Evolutionary conservation across 2,888 invertebrate genomes (phyloP).

Genomic region (Nomada hirtipes): DNA sequence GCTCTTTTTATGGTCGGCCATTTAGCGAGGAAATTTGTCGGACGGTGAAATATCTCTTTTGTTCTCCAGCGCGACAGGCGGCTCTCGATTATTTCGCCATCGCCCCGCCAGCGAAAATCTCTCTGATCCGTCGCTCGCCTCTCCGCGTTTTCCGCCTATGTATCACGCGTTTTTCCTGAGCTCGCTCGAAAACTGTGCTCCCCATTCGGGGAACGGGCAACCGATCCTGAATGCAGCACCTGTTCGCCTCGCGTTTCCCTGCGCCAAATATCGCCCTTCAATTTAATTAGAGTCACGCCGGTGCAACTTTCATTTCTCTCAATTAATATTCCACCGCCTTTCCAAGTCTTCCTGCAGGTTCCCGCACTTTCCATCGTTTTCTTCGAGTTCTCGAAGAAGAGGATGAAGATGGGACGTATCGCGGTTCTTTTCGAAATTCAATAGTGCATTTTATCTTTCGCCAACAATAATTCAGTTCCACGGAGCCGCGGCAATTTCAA

Average conservation of each 20-base stretch:
- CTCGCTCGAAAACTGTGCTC: not conserved
- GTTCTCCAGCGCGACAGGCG: slow-evolving; percentile 66
- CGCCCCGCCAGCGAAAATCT: slow-evolving; percentile 54
- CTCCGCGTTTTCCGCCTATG: not conserved
- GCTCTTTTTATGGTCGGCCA: slow-evolving; percentile 54
- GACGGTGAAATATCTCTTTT: slow-evolving; percentile 73
- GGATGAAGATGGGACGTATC: no score
- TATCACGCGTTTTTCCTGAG: not conserved
- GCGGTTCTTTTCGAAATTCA: no score
- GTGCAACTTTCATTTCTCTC: slow-evolving; percentile 11
- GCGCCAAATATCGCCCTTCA: slow-evolving; percentile 7
- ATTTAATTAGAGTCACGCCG: slow-evolving; percentile 11
- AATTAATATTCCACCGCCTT: not conserved
- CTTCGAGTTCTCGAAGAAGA: no score
- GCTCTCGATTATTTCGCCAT: slow-evolving; percentile 71
- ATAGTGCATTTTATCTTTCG: no score
- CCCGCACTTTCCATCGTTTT: no score
- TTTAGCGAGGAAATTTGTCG: slow-evolving; percentile 73
- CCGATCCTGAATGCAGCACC: not conserved
- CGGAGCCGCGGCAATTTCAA: not conserved
- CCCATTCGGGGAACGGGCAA: not conserved
- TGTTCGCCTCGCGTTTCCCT: slow-evolving; percentile 7
- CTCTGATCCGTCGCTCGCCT: slow-evolving; percentile 41
- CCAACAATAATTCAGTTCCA: no score
- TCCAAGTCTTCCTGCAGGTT: not conserved